Evolutionary conservation across 2,888 invertebrate genomes (phyloP).

Genomic region (Synergus itoensis): DNA sequence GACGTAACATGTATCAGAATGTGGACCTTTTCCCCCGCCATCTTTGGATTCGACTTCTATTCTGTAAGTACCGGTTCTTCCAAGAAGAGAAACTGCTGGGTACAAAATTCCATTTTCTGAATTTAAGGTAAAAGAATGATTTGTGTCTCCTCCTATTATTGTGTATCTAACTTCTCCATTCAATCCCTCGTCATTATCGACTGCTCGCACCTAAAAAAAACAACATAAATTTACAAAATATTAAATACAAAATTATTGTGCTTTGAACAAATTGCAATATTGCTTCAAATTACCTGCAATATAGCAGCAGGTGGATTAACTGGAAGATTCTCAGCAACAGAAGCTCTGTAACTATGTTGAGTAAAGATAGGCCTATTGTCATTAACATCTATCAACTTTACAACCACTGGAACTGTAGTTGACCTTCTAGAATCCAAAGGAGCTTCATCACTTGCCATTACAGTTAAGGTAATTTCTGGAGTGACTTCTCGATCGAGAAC

Average conservation of each 20-base stretch:
- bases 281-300: slow-evolving; percentile 79
- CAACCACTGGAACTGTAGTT: slow-evolving; percentile 88
- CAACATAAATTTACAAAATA: slow-evolving; percentile 3
- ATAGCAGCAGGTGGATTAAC: slow-evolving; percentile 90
- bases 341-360: slow-evolving; percentile 87
- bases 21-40: slow-evolving; percentile 83
- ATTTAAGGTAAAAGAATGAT: slow-evolving; percentile 87
- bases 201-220: slow-evolving; percentile 82
- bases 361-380: slow-evolving; percentile 92
- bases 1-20: slow-evolving; percentile 85
- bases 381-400: slow-evolving; percentile 91
- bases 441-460: slow-evolving; percentile 90
- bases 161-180: slow-evolving; percentile 88
- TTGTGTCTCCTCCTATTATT: slow-evolving; percentile 85
- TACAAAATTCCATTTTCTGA: slow-evolving; percentile 89
- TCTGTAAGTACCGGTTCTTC: slow-evolving; percentile 81
- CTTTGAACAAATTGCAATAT: too few species aligned
- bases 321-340: slow-evolving; percentile 89
- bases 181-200: slow-evolving; percentile 88
- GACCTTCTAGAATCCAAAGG: slow-evolving; percentile 84
- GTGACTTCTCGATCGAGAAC: slow-evolving; percentile 89
- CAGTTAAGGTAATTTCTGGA: slow-evolving; percentile 86
- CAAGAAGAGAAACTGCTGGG: slow-evolving; percentile 85
- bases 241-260: background rate
- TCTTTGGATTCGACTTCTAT: slow-evolving; percentile 89